phyloP scores from a whole-genome alignment of 2,888 invertebrate genomes.

The Nymphalis urticae region DNA sequence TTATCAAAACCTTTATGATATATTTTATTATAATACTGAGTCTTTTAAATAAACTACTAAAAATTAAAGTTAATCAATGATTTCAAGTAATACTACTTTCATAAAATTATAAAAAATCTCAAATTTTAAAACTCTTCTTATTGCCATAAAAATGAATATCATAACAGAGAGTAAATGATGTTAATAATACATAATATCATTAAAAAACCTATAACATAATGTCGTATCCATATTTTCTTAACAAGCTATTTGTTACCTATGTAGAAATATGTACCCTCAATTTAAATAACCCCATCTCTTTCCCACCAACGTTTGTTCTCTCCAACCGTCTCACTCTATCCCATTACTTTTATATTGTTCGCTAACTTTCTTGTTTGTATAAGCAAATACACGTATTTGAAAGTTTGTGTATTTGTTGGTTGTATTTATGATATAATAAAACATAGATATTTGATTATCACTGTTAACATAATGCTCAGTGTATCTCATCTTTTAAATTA shows the following conservation, averaged over 20 bases:
- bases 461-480: neutral
- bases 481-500: neutral
- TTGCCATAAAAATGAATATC: too few species aligned
- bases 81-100: too few species aligned
- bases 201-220: slow-evolving; percentile 6
- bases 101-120: too few species aligned
- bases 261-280: slow-evolving; percentile 82
- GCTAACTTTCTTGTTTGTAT: slow-evolving; percentile 82
- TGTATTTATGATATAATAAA: slow-evolving; percentile 64
- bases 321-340: slow-evolving; percentile 65
- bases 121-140: too few species aligned
- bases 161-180: neutral
- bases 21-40: neutral
- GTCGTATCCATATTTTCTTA: slow-evolving; percentile 74
- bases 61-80: too few species aligned
- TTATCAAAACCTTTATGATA: neutral
- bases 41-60: neutral
- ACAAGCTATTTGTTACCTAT: slow-evolving; percentile 80
- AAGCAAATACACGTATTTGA: slow-evolving; percentile 82
- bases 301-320: slow-evolving; percentile 51
- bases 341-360: slow-evolving; percentile 82
- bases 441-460: slow-evolving; percentile 27
- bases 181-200: neutral
- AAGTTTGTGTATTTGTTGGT: slow-evolving; percentile 81
- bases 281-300: slow-evolving; percentile 75